These are phyloP conservation scores for Eupithecia vulgata DNA, from an alignment of 2,888 invertebrate genomes.

Conservation along the genomic window DNA sequence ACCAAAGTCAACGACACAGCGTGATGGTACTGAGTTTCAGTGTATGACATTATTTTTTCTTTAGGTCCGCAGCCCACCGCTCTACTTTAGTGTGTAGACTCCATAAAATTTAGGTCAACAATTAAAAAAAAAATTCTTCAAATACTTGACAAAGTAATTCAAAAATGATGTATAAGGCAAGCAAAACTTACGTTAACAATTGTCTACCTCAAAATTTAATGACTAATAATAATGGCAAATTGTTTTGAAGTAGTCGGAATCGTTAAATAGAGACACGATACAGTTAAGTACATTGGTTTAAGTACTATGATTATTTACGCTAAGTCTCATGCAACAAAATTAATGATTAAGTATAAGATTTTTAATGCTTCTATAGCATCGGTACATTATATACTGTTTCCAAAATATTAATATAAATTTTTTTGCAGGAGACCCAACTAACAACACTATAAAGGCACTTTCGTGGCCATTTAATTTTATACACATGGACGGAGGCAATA, in stretches of 20 bases:
- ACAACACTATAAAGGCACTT: slow-evolving; percentile 30
- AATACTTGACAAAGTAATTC: not conserved
- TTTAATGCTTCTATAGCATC: not conserved
- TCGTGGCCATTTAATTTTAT: slow-evolving; percentile 33
- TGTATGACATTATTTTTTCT: not conserved
- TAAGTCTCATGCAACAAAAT: slow-evolving; percentile 1
- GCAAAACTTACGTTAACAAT: slow-evolving; percentile 62
- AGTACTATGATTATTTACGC: slow-evolving; percentile 7
- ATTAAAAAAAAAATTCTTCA: not conserved
- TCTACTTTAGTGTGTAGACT: not conserved
- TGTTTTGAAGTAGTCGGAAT: slow-evolving; percentile 31
- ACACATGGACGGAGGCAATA: slow-evolving; percentile 72
- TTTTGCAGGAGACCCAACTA: slow-evolving; percentile 5
- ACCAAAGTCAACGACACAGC: not conserved
- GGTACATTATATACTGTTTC: not conserved
- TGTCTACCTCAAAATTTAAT: slow-evolving; percentile 62
- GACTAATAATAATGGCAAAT: slow-evolving; percentile 76
- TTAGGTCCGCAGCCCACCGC: not conserved
- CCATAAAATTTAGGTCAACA: not conserved
- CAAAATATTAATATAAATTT: not conserved
- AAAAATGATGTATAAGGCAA: slow-evolving; percentile 35
- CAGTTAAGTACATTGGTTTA: slow-evolving; percentile 5
- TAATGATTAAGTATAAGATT: not conserved
- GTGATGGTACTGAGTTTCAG: not conserved
- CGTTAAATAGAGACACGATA: slow-evolving; percentile 22